Conservation (phyloP, 2,797 vertebrate genomes). For the Streptopelia turtur region DNA sequence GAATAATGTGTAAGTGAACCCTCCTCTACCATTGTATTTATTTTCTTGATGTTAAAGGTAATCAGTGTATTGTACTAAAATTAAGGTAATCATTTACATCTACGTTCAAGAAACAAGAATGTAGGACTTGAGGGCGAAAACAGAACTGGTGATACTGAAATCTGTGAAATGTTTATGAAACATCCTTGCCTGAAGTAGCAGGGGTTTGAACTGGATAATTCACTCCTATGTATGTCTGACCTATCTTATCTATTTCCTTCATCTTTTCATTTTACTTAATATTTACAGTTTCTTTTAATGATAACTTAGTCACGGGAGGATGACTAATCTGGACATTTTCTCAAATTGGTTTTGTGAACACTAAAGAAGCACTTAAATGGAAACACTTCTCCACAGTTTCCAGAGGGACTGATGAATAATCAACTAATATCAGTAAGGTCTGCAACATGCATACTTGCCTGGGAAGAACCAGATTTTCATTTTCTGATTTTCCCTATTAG, state of each 20-base stretch:
- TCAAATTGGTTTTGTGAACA: background rate
- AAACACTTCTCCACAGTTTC: background rate
- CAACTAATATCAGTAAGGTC: background rate
- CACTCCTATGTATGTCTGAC: background rate
- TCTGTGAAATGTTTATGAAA: background rate
- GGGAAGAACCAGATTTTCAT: background rate
- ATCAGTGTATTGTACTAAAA: background rate
- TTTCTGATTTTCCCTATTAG: background rate
- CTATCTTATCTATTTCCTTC: background rate
- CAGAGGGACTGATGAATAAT: background rate
- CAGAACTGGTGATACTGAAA: background rate
- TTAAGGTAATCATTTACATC: background rate
- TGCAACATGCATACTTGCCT: background rate
- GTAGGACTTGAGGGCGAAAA: background rate
- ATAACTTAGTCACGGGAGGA: background rate
- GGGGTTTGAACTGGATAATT: background rate
- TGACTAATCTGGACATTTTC: constrained; percentile 5
- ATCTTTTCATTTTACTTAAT: background rate
- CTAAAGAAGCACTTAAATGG: background rate
- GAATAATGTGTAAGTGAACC: background rate
- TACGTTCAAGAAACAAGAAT: background rate
- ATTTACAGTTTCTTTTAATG: background rate
- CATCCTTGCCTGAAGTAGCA: background rate
- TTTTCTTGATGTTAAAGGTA: background rate
- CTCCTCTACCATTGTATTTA: background rate